Conservation (phyloP, 2,113 vertebrate genomes). For the Malurus cyaneus region DNA sequence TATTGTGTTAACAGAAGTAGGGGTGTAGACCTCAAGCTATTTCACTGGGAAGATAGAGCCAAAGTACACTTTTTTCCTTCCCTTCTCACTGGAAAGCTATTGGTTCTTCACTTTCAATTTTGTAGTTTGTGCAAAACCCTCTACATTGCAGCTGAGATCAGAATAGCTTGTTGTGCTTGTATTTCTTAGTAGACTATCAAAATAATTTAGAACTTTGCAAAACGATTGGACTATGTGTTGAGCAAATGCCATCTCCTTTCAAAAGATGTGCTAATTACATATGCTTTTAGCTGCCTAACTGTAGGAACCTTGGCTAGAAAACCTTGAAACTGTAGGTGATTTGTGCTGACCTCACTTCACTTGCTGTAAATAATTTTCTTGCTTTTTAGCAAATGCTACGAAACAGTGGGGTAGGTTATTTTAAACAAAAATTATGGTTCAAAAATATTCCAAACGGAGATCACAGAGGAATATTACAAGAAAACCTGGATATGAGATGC, state of each 20-base stretch:
- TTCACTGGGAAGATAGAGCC: background rate
- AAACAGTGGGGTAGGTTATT: rapidly evolving
- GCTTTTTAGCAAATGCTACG: background rate
- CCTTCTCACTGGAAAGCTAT: background rate
- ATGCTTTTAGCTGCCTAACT: background rate
- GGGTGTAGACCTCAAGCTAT: background rate
- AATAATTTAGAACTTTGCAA: background rate
- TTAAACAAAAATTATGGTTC: background rate
- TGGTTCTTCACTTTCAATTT: background rate
- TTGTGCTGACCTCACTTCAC: background rate
- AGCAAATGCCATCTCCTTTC: background rate
- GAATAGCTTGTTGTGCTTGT: background rate
- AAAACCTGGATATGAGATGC: background rate
- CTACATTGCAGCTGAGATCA: background rate
- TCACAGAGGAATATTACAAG: background rate
- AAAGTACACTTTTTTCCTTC: background rate
- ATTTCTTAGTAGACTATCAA: background rate
- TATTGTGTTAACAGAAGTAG: background rate
- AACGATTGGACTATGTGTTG: background rate
- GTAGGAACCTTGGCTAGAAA: background rate
- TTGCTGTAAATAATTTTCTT: background rate
- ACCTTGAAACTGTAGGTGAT: background rate
- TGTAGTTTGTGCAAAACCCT: background rate
- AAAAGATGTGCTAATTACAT: background rate
- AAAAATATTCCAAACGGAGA: background rate